phyloP scores from a whole-genome alignment of 1,140 invertebrate genomes.

The Bombus ignitus region DNA sequence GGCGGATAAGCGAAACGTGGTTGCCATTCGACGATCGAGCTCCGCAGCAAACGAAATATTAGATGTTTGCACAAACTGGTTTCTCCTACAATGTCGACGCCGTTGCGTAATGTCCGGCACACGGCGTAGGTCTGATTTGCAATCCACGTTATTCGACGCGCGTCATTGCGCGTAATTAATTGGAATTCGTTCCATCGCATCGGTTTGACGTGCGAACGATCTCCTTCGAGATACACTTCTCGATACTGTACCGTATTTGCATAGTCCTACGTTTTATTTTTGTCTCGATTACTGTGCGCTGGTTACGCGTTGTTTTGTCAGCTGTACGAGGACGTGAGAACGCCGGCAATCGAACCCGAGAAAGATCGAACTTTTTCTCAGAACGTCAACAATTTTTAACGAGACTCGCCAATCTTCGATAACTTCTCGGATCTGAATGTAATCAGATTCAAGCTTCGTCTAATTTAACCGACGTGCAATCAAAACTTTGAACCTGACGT shows the following conservation, averaged over 20 bases:
- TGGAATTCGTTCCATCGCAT: constrained; percentile 44
- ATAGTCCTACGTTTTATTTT: neutral
- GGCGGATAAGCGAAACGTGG: neutral
- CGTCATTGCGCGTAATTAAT: constrained; percentile 59
- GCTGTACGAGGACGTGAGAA: neutral
- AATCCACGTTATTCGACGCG: constrained; percentile 39
- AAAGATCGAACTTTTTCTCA: too few species aligned
- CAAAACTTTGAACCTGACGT: too few species aligned
- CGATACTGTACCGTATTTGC: neutral
- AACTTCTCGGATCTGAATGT: too few species aligned
- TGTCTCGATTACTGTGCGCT: neutral
- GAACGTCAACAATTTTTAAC: too few species aligned
- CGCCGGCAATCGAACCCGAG: too few species aligned
- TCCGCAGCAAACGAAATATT: neutral
- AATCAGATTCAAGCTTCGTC: too few species aligned
- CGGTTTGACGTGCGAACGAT: constrained; percentile 9
- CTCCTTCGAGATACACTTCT: neutral
- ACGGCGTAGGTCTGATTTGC: constrained; percentile 16
- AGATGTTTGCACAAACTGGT: constrained; percentile 56
- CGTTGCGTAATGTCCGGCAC: constrained; percentile 52
- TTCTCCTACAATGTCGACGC: constrained; percentile 54
- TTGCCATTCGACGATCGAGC: neutral
- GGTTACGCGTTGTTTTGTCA: neutral
- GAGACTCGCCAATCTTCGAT: too few species aligned
- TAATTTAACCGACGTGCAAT: too few species aligned